These are phyloP conservation scores for Chaetops frenatus DNA, from an alignment of 2,113 vertebrate species.

Conservation along the genomic window DNA sequence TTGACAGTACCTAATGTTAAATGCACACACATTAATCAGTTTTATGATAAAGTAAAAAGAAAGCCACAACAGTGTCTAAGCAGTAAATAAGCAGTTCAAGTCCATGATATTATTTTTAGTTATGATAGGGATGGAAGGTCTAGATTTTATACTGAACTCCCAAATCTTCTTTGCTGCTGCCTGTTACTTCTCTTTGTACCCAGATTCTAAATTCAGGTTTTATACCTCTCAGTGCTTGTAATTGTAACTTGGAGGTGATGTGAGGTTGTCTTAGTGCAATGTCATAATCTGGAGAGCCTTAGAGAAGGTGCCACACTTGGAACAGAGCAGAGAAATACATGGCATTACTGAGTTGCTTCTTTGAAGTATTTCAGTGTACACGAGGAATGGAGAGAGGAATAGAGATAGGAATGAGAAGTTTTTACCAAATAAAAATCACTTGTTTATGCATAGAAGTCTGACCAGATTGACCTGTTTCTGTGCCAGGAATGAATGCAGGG, in stretches of 20 bases:
- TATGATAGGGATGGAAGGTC: background rate
- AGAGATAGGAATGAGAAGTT: background rate
- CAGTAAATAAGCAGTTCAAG: background rate
- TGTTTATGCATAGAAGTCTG: background rate
- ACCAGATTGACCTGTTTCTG: background rate
- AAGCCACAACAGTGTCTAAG: background rate
- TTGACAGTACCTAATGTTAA: background rate
- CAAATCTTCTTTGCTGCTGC: background rate
- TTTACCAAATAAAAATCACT: background rate
- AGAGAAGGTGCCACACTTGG: background rate
- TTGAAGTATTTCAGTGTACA: background rate
- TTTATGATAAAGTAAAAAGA: background rate
- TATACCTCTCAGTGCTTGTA: rapidly evolving
- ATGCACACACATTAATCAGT: background rate
- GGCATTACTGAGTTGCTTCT: background rate
- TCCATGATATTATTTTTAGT: background rate
- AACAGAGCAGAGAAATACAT: background rate
- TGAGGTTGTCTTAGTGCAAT: background rate
- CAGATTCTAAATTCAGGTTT: background rate
- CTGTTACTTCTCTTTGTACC: background rate
- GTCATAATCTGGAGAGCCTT: background rate
- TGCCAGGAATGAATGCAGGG: background rate
- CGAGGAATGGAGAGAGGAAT: background rate
- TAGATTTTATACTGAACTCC: background rate
- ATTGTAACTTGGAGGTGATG: background rate